A percentile compares a stretch with the other conserved stretches of the same genome.
Evolutionary conservation across 1,140 invertebrate genomes (phyloP).

Genomic region (Aphaenogaster ashmeadi): DNA sequence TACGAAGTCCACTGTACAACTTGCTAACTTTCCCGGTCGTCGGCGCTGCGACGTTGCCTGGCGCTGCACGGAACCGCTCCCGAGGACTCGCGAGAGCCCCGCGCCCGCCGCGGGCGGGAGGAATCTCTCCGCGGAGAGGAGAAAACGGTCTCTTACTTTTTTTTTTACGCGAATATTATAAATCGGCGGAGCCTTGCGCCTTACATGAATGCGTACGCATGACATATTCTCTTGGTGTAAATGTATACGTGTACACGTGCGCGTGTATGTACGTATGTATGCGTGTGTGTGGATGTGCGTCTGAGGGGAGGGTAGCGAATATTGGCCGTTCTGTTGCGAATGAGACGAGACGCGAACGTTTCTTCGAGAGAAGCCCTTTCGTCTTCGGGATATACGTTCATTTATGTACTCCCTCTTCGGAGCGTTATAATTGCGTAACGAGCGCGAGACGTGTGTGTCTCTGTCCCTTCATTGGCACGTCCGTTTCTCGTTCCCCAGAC

Average conservation of each 20-base stretch:
- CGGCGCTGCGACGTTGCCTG: constrained; percentile 81
- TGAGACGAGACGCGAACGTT: neutral
- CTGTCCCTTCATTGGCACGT: neutral
- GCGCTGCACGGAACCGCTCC: neutral
- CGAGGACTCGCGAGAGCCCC: constrained; percentile 38
- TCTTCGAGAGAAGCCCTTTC: constrained; percentile 1
- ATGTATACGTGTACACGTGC: neutral
- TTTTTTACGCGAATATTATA: constrained; percentile 4
- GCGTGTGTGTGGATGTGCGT: neutral
- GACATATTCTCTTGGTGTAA: constrained; percentile 8
- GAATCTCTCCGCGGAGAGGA: constrained; percentile 14
- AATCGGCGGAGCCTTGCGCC: neutral
- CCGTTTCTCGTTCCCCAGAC: constrained; percentile 18
- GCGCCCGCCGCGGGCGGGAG: neutral
- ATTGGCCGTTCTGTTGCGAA: neutral
- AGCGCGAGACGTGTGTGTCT: neutral
- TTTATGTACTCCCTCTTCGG: neutral
- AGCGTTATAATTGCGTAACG: constrained; percentile 11
- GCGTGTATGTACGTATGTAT: neutral
- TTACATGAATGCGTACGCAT: neutral
- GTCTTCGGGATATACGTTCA: neutral
- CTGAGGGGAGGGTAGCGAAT: neutral
- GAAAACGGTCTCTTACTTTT: neutral
- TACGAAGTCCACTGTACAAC: constrained; percentile 90
- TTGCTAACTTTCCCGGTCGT: constrained; percentile 92